These are phyloP conservation scores for Chironomus striatipennis DNA, from an alignment of 1,140 invertebrate species.

Conservation along the genomic window DNA sequence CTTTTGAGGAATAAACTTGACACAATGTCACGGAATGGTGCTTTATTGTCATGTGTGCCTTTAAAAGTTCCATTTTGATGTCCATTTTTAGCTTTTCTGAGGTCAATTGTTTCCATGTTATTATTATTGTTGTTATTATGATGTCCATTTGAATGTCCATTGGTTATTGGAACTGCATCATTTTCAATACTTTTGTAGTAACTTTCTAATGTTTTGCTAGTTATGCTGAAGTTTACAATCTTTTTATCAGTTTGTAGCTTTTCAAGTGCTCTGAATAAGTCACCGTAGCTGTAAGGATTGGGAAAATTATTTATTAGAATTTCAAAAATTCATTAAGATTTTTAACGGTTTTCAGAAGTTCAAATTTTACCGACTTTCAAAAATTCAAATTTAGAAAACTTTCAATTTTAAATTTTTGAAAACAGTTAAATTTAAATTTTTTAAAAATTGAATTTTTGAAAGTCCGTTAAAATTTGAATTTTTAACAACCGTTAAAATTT, in stretches of 20 bases:
- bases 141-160: not conserved
- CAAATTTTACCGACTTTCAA: not conserved
- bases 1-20: slow-evolving; percentile 45
- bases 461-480: too few species aligned
- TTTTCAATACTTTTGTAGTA: not conserved
- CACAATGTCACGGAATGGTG: slow-evolving; percentile 37
- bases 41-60: slow-evolving; percentile 67
- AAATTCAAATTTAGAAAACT: too few species aligned
- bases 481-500: not conserved
- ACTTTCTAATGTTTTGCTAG: not conserved
- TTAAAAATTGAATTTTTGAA: not conserved
- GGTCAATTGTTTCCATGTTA: slow-evolving; percentile 17
- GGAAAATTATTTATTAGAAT: not conserved
- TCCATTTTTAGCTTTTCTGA: slow-evolving; percentile 33
- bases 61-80: slow-evolving; percentile 56
- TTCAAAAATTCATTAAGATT: not conserved
- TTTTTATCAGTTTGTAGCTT: not conserved
- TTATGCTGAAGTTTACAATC: not conserved
- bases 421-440: too few species aligned
- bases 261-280: not conserved
- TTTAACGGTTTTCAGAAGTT: not conserved
- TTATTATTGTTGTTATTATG: not conserved
- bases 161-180: not conserved
- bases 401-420: too few species aligned
- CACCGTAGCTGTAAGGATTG: not conserved